These are phyloP conservation scores for Valencia hispanica DNA, from an alignment of 2,797 vertebrate species.

Conservation along the genomic window DNA sequence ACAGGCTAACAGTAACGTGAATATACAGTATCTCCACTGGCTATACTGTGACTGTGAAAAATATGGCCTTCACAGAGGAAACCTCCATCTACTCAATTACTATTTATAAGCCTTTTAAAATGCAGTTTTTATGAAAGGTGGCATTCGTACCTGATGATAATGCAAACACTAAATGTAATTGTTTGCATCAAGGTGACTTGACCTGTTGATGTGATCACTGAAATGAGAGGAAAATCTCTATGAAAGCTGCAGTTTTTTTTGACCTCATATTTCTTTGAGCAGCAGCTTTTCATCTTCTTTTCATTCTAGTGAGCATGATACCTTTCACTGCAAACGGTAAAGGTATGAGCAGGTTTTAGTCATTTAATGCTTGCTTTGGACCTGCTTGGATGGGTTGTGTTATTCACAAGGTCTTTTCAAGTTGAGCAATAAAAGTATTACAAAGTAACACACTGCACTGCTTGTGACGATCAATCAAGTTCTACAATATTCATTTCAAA, in stretches of 20 bases:
- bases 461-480: background rate
- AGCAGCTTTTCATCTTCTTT: background rate
- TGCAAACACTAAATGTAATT: background rate
- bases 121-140: background rate
- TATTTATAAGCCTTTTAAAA: background rate
- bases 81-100: background rate
- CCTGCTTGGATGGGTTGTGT: background rate
- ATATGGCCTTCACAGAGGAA: background rate
- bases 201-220: background rate
- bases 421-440: background rate
- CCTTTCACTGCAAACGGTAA: background rate
- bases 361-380: background rate
- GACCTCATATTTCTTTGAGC: conserved; percentile 10
- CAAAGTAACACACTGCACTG: background rate
- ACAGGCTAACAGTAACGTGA: background rate
- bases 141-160: background rate
- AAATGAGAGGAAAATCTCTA: background rate
- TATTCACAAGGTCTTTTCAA: background rate
- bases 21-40: background rate
- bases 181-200: background rate
- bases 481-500: background rate
- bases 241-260: background rate
- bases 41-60: background rate
- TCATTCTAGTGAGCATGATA: background rate
- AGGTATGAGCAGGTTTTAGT: background rate